Base-by-base conservation (phyloP, 2,888 invertebrate species). In the Acronicta alni region DNA sequence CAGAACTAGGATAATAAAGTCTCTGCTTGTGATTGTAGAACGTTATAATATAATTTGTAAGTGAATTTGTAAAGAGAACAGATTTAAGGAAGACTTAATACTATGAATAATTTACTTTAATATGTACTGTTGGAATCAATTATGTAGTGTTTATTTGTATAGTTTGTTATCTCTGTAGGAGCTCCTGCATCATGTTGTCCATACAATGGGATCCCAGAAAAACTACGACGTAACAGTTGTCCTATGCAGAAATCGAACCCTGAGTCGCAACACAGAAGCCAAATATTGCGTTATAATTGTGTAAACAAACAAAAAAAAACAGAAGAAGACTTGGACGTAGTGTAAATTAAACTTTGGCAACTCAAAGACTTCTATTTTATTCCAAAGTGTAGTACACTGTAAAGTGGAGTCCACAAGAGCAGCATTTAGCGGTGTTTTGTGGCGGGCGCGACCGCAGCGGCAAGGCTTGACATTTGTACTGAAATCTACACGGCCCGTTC, bases 391-490 rank as follows among this genome's bases (percentile, higher is more conserved):
- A 60, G 70, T 65, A 65, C 46, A 46, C 44, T 59, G 65, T 75
- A 76, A 80, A 78, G 75, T 56, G 57, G 49, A 51, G 72, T 70
- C 52, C 62, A 79, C 75, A 81, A 71, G 63, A 66, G 64, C 65
- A 65, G 65, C 52, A 63, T 71, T 75, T 61, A 64, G 72, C 55
- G 48, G 39, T 79, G 79, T 82, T 82, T 81, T 79, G 79, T 68
- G 74, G 72, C 59, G 60, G 54, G 71, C 48, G 58, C 75, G 60
- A 83, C 84, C 86, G 77, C 81, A 80, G 57, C 45, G 54, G 57
- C 72, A 58, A 54, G 64, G 67, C 79, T 72, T 82, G 83, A 82
- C 82, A 77, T 78, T 75, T 67, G 74, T 72, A 67, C 55, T 66
- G 72, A 71, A 75, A 72, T 68, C 70, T 74, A 75, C 68, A 75